Percentiles rank a stretch among this genome's conserved stretches.
Evolutionary conservation across 23 tunicate species (phyloP).

Genomic region (Ascidia mentula): DNA sequence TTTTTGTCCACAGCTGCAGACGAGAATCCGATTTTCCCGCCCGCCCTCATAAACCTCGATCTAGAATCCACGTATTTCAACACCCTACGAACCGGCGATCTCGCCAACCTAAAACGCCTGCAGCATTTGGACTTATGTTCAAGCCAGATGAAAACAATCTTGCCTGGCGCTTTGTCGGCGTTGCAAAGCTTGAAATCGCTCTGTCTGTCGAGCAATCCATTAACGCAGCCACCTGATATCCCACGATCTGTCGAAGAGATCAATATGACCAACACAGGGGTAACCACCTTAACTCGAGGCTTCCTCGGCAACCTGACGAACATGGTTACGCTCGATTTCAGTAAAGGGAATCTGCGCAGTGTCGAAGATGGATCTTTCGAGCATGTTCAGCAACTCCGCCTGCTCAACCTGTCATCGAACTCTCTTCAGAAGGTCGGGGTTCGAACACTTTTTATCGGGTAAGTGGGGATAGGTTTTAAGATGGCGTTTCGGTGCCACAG

Average conservation of each 20-base stretch:
- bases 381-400: slow-evolving; percentile 7
- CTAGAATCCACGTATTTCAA: slow-evolving; percentile 11
- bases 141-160: slow-evolving; percentile 2
- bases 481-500: too few species aligned
- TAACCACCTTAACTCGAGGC: slow-evolving; percentile 2
- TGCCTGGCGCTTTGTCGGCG: slow-evolving; percentile 13
- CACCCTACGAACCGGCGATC: background rate
- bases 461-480: too few species aligned
- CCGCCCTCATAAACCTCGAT: slow-evolving; percentile 7
- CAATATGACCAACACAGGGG: background rate
- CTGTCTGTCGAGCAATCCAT: slow-evolving; percentile 36
- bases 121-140: slow-evolving; percentile 8
- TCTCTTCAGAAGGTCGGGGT: background rate
- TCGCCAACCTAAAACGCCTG: slow-evolving; percentile 13
- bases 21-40: slow-evolving; percentile 2
- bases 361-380: slow-evolving; percentile 15
- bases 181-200: slow-evolving; percentile 10
- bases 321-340: background rate
- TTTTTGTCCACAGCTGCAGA: background rate
- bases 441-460: slow-evolving; percentile 15
- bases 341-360: slow-evolving; percentile 16
- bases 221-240: slow-evolving; percentile 7
- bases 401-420: slow-evolving; percentile 35
- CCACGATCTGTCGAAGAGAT: slow-evolving; percentile 8
- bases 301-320: slow-evolving; percentile 14